phyloP scores from a whole-genome alignment of 2,113 vertebrate genomes.

The Dendrocopos noguchii region DNA sequence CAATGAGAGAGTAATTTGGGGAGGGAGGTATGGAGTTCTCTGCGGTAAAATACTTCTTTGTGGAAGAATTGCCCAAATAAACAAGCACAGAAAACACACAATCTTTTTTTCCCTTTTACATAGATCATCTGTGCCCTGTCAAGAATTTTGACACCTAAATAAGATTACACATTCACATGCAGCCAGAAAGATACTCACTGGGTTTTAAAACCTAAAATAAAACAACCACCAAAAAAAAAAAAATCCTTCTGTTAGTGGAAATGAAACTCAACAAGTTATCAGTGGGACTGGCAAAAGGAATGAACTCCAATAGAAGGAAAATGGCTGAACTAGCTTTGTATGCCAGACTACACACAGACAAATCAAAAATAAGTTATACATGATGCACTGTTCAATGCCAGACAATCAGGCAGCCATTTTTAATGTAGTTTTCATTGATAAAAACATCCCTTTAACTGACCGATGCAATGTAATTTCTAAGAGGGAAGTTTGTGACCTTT shows the following conservation, averaged over 20 bases:
- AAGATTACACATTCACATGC: background rate
- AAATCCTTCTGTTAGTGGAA: background rate
- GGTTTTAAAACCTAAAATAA: background rate
- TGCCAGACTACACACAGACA: background rate
- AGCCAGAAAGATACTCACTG: background rate
- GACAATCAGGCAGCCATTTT: background rate
- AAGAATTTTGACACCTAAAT: background rate
- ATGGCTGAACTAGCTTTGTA: background rate
- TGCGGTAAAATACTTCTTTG: slow-evolving; percentile 4
- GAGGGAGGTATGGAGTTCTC: slow-evolving; percentile 21
- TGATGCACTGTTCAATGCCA: background rate
- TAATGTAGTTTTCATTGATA: background rate
- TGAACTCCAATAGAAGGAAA: background rate
- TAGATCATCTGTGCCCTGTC: background rate
- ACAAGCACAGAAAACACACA: background rate
- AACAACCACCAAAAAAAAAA: background rate
- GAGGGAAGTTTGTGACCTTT: background rate
- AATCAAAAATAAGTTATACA: background rate
- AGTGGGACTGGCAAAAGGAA: background rate
- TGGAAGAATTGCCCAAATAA: background rate
- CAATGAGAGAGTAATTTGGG: background rate
- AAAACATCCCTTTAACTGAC: slow-evolving; percentile 48
- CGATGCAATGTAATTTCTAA: background rate
- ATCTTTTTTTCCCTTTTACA: background rate
- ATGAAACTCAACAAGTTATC: background rate